phyloP scores from a whole-genome alignment of 2,888 invertebrate genomes.

The Dorcus parallelipipedus region DNA sequence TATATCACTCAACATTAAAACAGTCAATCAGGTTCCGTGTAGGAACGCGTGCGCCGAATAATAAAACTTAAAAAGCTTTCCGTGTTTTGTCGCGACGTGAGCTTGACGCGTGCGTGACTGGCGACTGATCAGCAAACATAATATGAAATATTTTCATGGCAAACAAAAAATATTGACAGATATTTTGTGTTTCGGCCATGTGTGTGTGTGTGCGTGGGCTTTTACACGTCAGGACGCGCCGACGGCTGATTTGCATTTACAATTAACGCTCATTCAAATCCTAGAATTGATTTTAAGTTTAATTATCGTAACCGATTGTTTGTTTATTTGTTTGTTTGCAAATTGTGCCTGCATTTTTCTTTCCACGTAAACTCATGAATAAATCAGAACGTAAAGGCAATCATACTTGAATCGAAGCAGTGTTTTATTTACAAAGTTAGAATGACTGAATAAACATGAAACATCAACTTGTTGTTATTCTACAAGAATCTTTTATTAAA shows the following conservation, averaged over 20 bases:
- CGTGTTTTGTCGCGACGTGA: conserved; percentile 39
- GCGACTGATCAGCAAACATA: conserved; percentile 14
- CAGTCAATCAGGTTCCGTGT: conserved; percentile 35
- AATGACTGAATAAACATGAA: too few relatives aligned
- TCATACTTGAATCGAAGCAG: too few relatives aligned
- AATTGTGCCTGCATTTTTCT: not conserved
- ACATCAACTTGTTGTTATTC: too few relatives aligned
- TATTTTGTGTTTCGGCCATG: conserved; percentile 5
- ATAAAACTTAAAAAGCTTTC: conserved; percentile 43
- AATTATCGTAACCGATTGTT: not conserved
- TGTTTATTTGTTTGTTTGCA: too few relatives aligned
- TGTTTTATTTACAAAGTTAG: too few relatives aligned
- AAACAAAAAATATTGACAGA: conserved; percentile 19
- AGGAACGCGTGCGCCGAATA: conserved; percentile 40
- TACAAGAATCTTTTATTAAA: too few relatives aligned
- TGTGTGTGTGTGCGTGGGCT: not conserved
- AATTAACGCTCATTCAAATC: conserved; percentile 15
- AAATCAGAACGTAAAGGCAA: too few relatives aligned
- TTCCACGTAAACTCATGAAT: not conserved
- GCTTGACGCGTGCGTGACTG: conserved; percentile 37
- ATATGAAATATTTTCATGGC: conserved; percentile 17
- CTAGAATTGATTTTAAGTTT: conserved; percentile 4
- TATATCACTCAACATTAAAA: conserved; percentile 27
- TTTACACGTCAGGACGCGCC: not conserved
- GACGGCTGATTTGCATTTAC: conserved; percentile 16